phyloP scores from a whole-genome alignment of 2,888 invertebrate species.

The Acrobasis suavella region DNA sequence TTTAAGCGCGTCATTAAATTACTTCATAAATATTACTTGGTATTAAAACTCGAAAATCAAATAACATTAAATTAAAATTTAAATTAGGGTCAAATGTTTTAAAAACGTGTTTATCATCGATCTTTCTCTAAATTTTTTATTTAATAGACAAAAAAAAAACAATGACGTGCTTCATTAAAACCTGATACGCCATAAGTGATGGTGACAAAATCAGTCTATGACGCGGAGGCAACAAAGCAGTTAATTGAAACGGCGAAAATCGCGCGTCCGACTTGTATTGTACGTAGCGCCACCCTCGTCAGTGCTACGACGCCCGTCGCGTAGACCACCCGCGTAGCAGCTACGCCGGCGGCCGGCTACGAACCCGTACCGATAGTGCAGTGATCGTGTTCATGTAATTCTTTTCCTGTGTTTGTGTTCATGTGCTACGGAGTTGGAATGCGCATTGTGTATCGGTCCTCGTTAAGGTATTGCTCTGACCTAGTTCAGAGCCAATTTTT shows the following conservation, averaged over 20 bases:
- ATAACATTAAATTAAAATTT: too few relatives aligned
- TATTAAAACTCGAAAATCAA: too few relatives aligned
- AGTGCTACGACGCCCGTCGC: constrained; percentile 76
- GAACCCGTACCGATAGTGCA: constrained; percentile 50
- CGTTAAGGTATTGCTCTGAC: constrained; percentile 9
- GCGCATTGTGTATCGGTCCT: constrained; percentile 41
- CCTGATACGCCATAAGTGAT: not conserved
- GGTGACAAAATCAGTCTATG: constrained; percentile 33
- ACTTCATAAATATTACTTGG: too few relatives aligned
- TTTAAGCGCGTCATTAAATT: too few relatives aligned
- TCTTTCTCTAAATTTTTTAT: too few relatives aligned
- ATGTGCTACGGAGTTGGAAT: constrained; percentile 50
- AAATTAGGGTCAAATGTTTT: too few relatives aligned
- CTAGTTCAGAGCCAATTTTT: not conserved
- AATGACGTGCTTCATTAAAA: not conserved
- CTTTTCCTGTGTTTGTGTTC: constrained; percentile 37
- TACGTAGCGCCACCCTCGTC: constrained; percentile 58
- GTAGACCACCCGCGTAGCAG: constrained; percentile 67
- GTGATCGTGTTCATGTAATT: constrained; percentile 43
- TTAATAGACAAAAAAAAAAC: not conserved
- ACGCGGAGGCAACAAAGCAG: constrained; percentile 71
- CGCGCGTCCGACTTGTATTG: constrained; percentile 43
- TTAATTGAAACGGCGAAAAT: constrained; percentile 71
- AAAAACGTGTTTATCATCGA: too few relatives aligned
- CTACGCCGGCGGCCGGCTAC: constrained; percentile 65